A percentile compares a stretch with the other conserved stretches of the same genome.
Evolutionary conservation across 2,888 invertebrate genomes (phyloP).

Genomic region (Syritta pipiens): DNA sequence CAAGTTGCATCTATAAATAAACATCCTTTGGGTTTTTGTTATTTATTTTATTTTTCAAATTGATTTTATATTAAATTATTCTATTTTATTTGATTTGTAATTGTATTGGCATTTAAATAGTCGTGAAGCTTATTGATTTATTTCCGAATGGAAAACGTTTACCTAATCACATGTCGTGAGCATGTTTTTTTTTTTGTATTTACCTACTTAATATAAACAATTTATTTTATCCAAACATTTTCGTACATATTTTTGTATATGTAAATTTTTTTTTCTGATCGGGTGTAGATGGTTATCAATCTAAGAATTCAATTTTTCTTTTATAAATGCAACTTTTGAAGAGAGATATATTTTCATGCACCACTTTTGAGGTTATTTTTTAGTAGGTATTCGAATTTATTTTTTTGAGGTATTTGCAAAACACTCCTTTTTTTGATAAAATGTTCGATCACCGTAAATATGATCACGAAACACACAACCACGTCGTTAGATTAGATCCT

Average conservation of each 20-base stretch:
- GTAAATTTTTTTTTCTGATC: neutral
- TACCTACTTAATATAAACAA: neutral
- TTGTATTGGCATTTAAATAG: slow-evolving; percentile 29
- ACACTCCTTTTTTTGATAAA: neutral
- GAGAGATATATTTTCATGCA: neutral
- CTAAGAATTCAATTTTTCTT: neutral
- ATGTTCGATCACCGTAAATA: neutral
- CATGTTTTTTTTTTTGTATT: slow-evolving; percentile 24
- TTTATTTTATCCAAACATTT: too few species aligned
- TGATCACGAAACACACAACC: neutral
- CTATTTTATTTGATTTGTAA: slow-evolving; percentile 7
- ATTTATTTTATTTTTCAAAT: neutral
- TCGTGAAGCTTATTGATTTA: slow-evolving; percentile 23
- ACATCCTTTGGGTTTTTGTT: slow-evolving; percentile 2
- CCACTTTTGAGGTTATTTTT: neutral
- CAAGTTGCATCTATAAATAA: slow-evolving; percentile 40
- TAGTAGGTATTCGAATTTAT: neutral
- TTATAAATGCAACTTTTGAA: slow-evolving; percentile 38
- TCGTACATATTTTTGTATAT: neutral
- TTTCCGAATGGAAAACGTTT: slow-evolving; percentile 8
- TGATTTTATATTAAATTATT: slow-evolving; percentile 2
- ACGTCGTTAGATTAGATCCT: too few species aligned
- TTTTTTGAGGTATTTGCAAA: too few species aligned
- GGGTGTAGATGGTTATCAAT: slow-evolving; percentile 2
- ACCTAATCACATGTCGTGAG: slow-evolving; percentile 39